Percentiles rank a stretch among this genome's conserved stretches.
phyloP scores from a whole-genome alignment of 2,888 invertebrate genomes.

The Apoderus coryli region DNA sequence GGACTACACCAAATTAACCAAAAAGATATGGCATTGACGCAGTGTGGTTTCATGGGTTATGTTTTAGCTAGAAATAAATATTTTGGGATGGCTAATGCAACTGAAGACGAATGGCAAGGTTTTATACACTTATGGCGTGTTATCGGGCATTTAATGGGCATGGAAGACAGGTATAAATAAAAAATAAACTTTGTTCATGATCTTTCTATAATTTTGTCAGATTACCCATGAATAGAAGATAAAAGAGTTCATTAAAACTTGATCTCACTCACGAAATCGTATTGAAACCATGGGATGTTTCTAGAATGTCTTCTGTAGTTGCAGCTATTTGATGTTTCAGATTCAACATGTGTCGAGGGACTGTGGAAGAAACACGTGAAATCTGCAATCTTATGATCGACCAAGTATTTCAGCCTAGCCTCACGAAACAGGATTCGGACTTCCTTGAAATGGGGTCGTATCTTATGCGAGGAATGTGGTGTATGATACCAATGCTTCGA shows the following conservation, averaged over 20 bases:
- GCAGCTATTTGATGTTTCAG: no score
- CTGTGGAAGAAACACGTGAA: slow-evolving; percentile 45
- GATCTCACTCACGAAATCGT: no score
- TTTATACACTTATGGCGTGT: slow-evolving; percentile 76
- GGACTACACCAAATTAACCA: slow-evolving; percentile 52
- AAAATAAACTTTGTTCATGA: not conserved
- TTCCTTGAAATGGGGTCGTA: slow-evolving; percentile 50
- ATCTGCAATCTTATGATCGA: slow-evolving; percentile 44
- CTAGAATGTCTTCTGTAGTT: no score
- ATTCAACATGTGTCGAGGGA: slow-evolving; percentile 54
- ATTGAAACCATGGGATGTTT: no score
- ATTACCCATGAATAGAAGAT: not conserved
- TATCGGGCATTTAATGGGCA: slow-evolving; percentile 66
- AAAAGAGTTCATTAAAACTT: no score
- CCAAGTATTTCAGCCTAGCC: slow-evolving; percentile 44
- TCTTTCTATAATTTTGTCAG: no score
- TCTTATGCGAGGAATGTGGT: slow-evolving; percentile 49
- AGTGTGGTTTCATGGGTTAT: slow-evolving; percentile 76
- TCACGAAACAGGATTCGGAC: slow-evolving; percentile 43
- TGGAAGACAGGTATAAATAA: slow-evolving; percentile 51
- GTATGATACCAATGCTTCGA: slow-evolving; percentile 45
- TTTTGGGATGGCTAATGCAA: slow-evolving; percentile 47
- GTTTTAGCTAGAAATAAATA: slow-evolving; percentile 35
- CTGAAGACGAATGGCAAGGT: slow-evolving; percentile 51
- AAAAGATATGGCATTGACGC: slow-evolving; percentile 72